These are phyloP conservation scores for Manduca sexta DNA, from an alignment of 1,140 invertebrate genomes.

Conservation along the genomic window DNA sequence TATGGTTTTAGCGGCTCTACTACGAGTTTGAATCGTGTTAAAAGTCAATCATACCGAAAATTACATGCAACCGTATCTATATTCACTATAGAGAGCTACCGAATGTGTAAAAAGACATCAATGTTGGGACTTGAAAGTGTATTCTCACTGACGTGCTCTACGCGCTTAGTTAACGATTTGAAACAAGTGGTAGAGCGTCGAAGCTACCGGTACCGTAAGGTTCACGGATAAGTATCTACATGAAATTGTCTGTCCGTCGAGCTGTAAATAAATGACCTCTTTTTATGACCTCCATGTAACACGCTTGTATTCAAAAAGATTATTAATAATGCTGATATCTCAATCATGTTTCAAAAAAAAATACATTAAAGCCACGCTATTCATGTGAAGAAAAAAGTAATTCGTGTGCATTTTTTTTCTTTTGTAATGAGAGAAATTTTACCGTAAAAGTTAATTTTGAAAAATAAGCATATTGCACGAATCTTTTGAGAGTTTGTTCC, in stretches of 20 bases:
- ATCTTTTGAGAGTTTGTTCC: too few relatives aligned
- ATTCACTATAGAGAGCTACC: neutral
- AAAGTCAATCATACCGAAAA: too few relatives aligned
- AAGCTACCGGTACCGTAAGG: slow-evolving; percentile 40
- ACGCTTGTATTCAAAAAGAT: slow-evolving; percentile 36
- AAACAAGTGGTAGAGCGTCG: too few relatives aligned
- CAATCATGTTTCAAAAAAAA: slow-evolving; percentile 8
- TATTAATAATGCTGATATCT: slow-evolving; percentile 28
- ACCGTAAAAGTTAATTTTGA: too few relatives aligned
- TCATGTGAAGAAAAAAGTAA: too few relatives aligned
- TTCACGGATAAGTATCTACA: slow-evolving; percentile 30
- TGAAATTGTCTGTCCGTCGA: slow-evolving; percentile 31
- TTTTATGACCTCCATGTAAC: slow-evolving; percentile 28
- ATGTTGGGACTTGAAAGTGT: too few relatives aligned
- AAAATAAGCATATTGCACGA: too few relatives aligned
- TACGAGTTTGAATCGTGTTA: neutral
- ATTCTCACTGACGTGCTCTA: neutral
- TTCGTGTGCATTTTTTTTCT: too few relatives aligned
- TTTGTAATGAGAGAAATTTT: too few relatives aligned
- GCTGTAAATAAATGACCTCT: slow-evolving; percentile 42
- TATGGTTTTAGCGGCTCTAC: neutral
- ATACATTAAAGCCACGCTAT: slow-evolving; percentile 1
- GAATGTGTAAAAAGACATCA: slow-evolving; percentile 8
- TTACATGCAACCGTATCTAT: neutral
- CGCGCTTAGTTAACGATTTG: too few relatives aligned